Evolutionary conservation across 2,888 invertebrate genomes (phyloP).

Genomic region (Hyles lineata): DNA sequence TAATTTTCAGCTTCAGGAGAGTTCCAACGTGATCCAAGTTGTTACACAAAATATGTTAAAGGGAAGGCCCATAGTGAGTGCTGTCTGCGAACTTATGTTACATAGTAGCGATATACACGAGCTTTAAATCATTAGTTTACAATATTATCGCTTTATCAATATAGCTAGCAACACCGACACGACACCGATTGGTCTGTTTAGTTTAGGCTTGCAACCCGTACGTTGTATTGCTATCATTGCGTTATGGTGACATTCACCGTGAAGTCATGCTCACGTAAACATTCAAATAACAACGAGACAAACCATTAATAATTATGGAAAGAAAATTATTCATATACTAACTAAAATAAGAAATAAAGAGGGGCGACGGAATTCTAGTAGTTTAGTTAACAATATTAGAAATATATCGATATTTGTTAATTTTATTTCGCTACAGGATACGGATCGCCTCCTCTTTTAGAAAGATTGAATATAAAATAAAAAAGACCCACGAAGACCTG

Average conservation of each 20-base stretch:
- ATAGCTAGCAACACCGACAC: constrained; percentile 75
- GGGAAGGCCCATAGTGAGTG: neutral
- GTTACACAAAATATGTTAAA: too few relatives aligned
- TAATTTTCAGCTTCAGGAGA: too few relatives aligned
- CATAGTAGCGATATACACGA: constrained; percentile 61
- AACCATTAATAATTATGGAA: neutral
- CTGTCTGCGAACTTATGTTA: constrained; percentile 47
- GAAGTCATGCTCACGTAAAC: neutral
- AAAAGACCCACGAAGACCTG: neutral
- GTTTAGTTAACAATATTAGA: neutral
- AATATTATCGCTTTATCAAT: constrained; percentile 56
- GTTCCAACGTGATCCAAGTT: too few relatives aligned
- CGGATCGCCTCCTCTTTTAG: constrained; percentile 21
- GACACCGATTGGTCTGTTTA: constrained; percentile 80
- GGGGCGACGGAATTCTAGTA: neutral
- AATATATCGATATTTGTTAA: neutral
- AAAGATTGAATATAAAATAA: constrained; percentile 5
- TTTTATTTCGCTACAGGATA: neutral
- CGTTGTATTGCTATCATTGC: constrained; percentile 70
- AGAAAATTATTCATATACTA: neutral
- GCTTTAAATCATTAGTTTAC: constrained; percentile 59
- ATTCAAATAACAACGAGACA: constrained; percentile 5
- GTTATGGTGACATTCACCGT: constrained; percentile 37
- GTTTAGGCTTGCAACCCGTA: constrained; percentile 64
- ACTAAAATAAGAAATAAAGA: constrained; percentile 17